Base-by-base conservation (phyloP, 2,797 vertebrate species). In the Babyrousa celebensis region DNA sequence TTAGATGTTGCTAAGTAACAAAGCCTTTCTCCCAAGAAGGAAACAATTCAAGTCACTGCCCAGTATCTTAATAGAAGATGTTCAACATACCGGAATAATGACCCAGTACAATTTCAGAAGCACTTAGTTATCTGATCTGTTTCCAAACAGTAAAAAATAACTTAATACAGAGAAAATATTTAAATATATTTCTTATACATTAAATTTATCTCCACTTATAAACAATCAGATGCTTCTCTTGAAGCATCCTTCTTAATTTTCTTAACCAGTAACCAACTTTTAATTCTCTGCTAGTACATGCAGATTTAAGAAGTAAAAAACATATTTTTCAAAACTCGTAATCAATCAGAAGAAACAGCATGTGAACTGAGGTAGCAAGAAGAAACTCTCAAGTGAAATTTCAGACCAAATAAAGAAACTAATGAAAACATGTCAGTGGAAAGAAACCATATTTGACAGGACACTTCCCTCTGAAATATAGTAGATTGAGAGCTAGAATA, bases 1-100 rank as follows among this genome's bases (percentile, higher is more conserved):
- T 79, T 75, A 90, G 32, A 75, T 77, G 91, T 96, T 98, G 96
- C 94, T 97, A 95, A 85, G 96, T 96, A 98, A 97, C 90, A 94
- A 72, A 94, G 62, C 32, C 83, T 86, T 89, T 94, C 56, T 95
- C 54, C 62, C 65, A 52, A 71, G 87, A 95, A 94, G 93, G 80
- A 91, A 88, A 92, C 63, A 96, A 97, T 96, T 95, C 84, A 93
- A 93, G 36, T 77, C 67, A 56, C 58, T 86, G 95, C 62, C 82
- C 74, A 83, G 74, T 92, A 79, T 97, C 94, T 95, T 92, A 96
- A 91, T 43, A 94, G 82, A 60, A 93, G 92, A 95, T 85, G 87
- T 86, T 94, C 52, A 94, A 88, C 5, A 18, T 54, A 74, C 20
- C 12, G 29, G 84, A 96, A 93, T 93, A 93, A 92, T 63, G 60